Evolutionary conservation across 2,113 vertebrate genomes (phyloP), one percentile per base, ranked within the genome.

Genomic region (Cyanoliseus patagonus): DNA sequence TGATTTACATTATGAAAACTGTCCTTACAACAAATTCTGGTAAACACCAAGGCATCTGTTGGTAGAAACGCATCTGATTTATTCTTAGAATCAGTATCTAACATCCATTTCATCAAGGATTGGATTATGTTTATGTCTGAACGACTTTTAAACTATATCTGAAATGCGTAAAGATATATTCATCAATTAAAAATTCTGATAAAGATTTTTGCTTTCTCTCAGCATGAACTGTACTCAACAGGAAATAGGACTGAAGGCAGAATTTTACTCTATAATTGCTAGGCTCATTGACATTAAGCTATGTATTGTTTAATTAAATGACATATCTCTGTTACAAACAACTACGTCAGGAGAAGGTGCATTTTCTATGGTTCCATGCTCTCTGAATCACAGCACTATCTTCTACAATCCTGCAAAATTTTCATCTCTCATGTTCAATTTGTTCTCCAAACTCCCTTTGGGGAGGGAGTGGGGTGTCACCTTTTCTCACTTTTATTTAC

Each of bases 141-240:
- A 33, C 7, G 27, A 59, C 57, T 59, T 35, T 59, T 22, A n/a
- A 59, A 15, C 20, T 35, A 23, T 23, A 22, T 0, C 0, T 39
- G 70, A 52, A 49, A 87, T 24, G 35, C 51, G 7, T 53, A 53
- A 59, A 77, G 14, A 41, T 17, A 2, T 3, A 61, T 37, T 53
- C 70, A 91, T 74, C 13, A 63, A 33, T 25, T 37, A 63, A 67
- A 86, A 75, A 59, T 39, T 73, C 16, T 62, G 17, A 28, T 23
- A 27, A 15, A 73, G 3, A 25, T 30, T 89, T 86, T 74, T 86
- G 6, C 14, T 17, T 70, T 86, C 61, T 49, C 24, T 80, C 37
- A 82, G 33, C 12, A 46, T 1, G 0, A 24, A 72, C 33, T 42
- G 7, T 14, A 70, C 63, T 22, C 9, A 88, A 83, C n/a, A 87